Evolutionary conservation across 2,113 vertebrate species (phyloP), one percentile per base, ranked within the genome.

Genomic region (Vulpes lagopus): DNA sequence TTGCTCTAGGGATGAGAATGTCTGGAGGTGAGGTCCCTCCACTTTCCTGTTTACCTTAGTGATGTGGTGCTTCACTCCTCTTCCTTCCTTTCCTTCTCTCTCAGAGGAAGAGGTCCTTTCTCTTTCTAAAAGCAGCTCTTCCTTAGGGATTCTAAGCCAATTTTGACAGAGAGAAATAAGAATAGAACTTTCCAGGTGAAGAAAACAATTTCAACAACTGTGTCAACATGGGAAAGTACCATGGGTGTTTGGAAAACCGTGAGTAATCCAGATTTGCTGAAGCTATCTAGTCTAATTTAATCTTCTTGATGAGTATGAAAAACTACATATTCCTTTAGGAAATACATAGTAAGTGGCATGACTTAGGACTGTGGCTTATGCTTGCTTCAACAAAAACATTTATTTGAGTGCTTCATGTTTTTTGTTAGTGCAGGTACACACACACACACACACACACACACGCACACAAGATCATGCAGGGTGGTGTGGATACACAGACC

Each of bases 351-450:
- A 62, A 85, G 60, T 49, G 15, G 4, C 30, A 32, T 55, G 91
- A 79, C 1, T 95, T 43, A 64, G 74, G 38, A 53, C 65, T 92
- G 91, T 55, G 55, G 32, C 51, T 91, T 74, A 32, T 22, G 5
- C 30, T 64, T 27, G 5, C 30, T 64, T 95, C 49, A 93, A 88
- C 32, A 84, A 74, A 92, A 82, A 49, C 35, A 35, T 73, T 51
- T 96, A 49, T 74, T 65, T 79, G 76, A 88, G 55, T 86, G 22
- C 19, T 89, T 49, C 81, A 49, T 76, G 8, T 95, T 67, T 67
- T 83, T 65, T 96, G 60, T 73, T 43, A n/a, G 32, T 20, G 25
- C 60, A 80, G 14, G 25, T 9, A 32, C 38, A 27, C 16, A 81
- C 3, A 32, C 15, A 51, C 27, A 55, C 35, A 59, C 79, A 59